Base-by-base conservation (phyloP, 2,113 vertebrate genomes). In the Sphyrna mokarran region DNA sequence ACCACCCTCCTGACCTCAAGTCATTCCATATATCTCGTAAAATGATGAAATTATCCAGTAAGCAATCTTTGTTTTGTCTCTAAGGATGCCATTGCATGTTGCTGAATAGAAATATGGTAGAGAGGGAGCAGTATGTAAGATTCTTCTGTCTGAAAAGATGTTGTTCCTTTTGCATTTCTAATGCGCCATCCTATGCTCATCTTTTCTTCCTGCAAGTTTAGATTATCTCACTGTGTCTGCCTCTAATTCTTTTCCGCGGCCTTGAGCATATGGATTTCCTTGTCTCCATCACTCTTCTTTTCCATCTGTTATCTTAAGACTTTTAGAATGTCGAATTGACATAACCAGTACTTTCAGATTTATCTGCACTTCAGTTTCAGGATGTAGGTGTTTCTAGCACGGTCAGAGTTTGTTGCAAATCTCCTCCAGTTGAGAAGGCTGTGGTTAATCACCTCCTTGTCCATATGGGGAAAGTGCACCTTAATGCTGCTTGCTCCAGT, bases 31-130 rank as follows among this genome's bases (percentile, higher is more conserved):
- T 76, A 85, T 69, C 76, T 43, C 48, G 68, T 95, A 96, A 91
- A 33, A 0, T 95, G 78, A 96, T 96, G 95, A 91, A 83, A 96
- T 96, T 95, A 83, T 91, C 54, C 54, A 80, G 61, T 72, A 95
- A 96, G 66, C 94, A 96, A 91, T 90, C 66, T 95, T 96, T 96
- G 95, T 96, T 96, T 96, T 96, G 96, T 96, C 96, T 96, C 85
- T 43, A 66, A 95, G 54, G 96, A 91, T 96, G 95, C 78, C 89
- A 80, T 76, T 94, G 87, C 90, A 95, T 66, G 61, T 89, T 40
- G 72, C 85, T 69, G 16, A n/a, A 37, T 37, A 95, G 43, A 48
- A 94, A 61, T 72, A 83, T 33, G 78, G 69, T 1, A 40, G 33
- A 63, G 68, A 95, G 33, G 43, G 76, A 86, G 43, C 43, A 89